A percentile compares a stretch with the other conserved stretches of the same genome.
These are phyloP conservation scores for Caenorhabditis virilis DNA, from an alignment of 2,888 invertebrate genomes.

Conservation along the genomic window DNA sequence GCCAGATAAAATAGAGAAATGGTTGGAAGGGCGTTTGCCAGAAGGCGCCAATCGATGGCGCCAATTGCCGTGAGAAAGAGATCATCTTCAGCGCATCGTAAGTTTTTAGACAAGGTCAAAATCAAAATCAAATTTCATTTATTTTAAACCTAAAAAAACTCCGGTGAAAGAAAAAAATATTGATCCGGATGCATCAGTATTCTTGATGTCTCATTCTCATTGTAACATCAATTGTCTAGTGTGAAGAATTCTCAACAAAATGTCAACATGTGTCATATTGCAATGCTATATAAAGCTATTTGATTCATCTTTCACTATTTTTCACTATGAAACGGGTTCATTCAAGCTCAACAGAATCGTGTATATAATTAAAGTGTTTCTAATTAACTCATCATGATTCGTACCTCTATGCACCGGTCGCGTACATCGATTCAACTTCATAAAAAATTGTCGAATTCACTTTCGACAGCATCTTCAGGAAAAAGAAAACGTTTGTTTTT, in stretches of 20 bases:
- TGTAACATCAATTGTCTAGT: slow-evolving; percentile 20
- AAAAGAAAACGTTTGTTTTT: too few relatives aligned
- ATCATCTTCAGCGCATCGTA: slow-evolving; percentile 21
- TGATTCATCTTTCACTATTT: not conserved
- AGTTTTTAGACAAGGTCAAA: not conserved
- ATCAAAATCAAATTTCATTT: not conserved
- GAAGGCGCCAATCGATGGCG: slow-evolving; percentile 42
- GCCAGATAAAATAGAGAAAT: slow-evolving; percentile 12
- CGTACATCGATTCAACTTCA: slow-evolving; percentile 23
- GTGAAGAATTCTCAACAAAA: slow-evolving; percentile 33
- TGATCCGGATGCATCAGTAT: not conserved
- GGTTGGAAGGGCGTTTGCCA: slow-evolving; percentile 46
- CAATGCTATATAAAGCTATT: not conserved
- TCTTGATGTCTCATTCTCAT: slow-evolving; percentile 8
- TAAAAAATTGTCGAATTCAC: slow-evolving; percentile 21
- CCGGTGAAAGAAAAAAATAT: too few relatives aligned
- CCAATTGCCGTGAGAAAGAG: slow-evolving; percentile 32
- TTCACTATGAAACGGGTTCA: too few relatives aligned
- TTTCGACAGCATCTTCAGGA: slow-evolving; percentile 16
- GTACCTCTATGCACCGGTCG: slow-evolving; percentile 15
- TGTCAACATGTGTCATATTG: slow-evolving; percentile 36
- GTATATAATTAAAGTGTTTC: too few relatives aligned
- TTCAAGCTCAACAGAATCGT: too few relatives aligned
- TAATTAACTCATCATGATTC: too few relatives aligned
- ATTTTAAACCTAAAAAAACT: too few relatives aligned